Conservation (phyloP, 2,113 vertebrate species). For the Xiphias gladius region DNA sequence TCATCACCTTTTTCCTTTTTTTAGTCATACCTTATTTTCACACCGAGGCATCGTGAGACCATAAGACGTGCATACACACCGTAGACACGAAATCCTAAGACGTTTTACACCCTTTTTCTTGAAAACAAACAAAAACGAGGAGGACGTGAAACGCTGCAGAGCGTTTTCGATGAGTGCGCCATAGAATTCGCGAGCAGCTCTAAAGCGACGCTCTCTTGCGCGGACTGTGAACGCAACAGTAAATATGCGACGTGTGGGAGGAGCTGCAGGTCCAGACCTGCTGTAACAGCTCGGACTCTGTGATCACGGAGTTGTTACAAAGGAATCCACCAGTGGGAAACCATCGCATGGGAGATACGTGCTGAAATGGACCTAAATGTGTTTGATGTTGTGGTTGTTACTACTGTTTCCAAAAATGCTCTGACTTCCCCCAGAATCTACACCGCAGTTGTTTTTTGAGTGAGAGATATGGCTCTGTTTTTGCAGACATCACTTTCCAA, state of each 20-base stretch:
- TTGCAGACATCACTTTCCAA: neutral
- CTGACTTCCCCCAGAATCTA: neutral
- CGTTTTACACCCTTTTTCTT: neutral
- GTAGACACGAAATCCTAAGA: neutral
- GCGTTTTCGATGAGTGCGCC: neutral
- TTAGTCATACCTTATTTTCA: neutral
- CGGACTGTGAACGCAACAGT: constrained; percentile 48
- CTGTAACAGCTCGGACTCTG: constrained; percentile 63
- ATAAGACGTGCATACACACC: no score
- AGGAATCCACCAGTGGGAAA: constrained; percentile 70
- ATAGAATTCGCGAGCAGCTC: constrained; percentile 3
- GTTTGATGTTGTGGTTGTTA: neutral
- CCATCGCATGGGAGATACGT: constrained; percentile 30
- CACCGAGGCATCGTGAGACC: neutral
- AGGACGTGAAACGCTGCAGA: neutral
- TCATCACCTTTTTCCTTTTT: neutral
- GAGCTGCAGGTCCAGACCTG: constrained; percentile 77
- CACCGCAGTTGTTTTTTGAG: neutral
- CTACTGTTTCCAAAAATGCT: neutral
- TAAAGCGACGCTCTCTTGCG: constrained; percentile 60
- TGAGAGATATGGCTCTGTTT: neutral
- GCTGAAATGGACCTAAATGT: constrained; percentile 28
- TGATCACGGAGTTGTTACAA: constrained; percentile 63
- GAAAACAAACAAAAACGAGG: neutral
- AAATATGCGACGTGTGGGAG: constrained; percentile 74